Conservation (phyloP, 2,888 invertebrate genomes). For the Drosophila multiciliata region DNA sequence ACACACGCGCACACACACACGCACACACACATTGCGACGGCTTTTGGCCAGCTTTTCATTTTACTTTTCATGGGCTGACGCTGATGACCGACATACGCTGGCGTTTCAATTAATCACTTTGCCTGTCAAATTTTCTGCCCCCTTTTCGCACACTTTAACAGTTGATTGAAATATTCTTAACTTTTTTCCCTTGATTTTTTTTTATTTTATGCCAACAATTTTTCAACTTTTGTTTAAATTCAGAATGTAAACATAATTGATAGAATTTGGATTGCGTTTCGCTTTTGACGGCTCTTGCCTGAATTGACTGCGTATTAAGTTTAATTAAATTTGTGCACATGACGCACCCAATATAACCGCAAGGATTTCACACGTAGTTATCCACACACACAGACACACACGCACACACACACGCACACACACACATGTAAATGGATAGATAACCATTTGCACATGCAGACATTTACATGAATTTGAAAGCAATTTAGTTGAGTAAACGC, state of each 20-base stretch:
- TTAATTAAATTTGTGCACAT: conserved; percentile 61
- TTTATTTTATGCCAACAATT: not conserved
- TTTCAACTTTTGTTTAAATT: conserved; percentile 42
- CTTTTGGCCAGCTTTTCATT: conserved; percentile 49
- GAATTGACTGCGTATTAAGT: conserved; percentile 57
- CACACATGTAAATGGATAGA: conserved; percentile 6
- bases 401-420: conserved; percentile 4
- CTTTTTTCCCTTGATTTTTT: conserved; percentile 3
- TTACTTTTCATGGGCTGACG: conserved; percentile 51
- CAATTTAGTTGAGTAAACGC: conserved; percentile 73
- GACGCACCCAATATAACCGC: conserved; percentile 49
- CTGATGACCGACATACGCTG: conserved; percentile 61
- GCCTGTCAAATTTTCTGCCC: not conserved
- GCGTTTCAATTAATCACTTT: conserved; percentile 66
- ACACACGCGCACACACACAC: conserved; percentile 18
- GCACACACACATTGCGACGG: conserved; percentile 26
- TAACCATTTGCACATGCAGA: conserved; percentile 26
- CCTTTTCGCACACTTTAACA: conserved; percentile 6
- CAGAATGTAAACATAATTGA: conserved; percentile 61
- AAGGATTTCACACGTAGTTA: conserved; percentile 6
- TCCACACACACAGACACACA: conserved; percentile 6
- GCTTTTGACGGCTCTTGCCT: conserved; percentile 13
- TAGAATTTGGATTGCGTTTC: conserved; percentile 19
- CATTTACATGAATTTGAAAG: conserved; percentile 62
- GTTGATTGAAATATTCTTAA: conserved; percentile 13